These are phyloP conservation scores for Strigamia crassipes DNA, from an alignment of 2,888 invertebrate species.

Conservation along the genomic window DNA sequence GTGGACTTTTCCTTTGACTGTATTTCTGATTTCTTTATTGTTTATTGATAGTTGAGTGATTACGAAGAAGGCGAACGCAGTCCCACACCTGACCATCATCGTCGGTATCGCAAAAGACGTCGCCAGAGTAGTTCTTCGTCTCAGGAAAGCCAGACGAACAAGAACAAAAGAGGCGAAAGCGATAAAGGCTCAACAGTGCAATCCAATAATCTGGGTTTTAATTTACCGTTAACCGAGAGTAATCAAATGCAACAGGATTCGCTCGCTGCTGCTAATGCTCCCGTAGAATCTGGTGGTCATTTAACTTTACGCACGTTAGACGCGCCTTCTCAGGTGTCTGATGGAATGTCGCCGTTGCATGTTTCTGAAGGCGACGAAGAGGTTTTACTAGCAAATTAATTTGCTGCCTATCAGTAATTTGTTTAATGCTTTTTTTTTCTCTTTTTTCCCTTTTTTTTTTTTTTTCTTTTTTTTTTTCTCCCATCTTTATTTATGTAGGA, in stretches of 20 bases:
- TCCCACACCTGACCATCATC: conserved; percentile 41
- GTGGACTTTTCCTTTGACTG: too few species aligned
- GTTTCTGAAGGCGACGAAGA: conserved; percentile 47
- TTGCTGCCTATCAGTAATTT: not conserved
- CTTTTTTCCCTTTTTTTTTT: not conserved
- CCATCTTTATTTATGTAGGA: too few species aligned
- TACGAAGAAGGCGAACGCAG: conserved; percentile 46
- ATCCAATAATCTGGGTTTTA: not conserved
- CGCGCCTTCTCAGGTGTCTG: conserved; percentile 35
- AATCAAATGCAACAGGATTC: not conserved
- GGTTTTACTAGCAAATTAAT: not conserved
- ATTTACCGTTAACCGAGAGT: not conserved
- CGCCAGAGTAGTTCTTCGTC: conserved; percentile 45
- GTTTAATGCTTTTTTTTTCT: not conserved
- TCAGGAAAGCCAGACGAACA: not conserved
- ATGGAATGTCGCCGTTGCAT: conserved; percentile 46
- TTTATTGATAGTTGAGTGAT: conserved; percentile 43
- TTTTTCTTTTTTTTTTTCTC: not conserved
- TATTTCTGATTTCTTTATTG: not conserved
- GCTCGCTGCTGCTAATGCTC: not conserved
- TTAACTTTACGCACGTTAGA: conserved; percentile 19
- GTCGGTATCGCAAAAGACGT: conserved; percentile 36
- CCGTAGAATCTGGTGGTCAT: conserved; percentile 13
- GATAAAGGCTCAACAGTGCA: not conserved
- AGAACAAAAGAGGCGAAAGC: not conserved